A percentile compares a stretch with the other conserved stretches of the same genome.
phyloP scores from a whole-genome alignment of 2,113 vertebrate genomes.

The Pteruthius melanotis region DNA sequence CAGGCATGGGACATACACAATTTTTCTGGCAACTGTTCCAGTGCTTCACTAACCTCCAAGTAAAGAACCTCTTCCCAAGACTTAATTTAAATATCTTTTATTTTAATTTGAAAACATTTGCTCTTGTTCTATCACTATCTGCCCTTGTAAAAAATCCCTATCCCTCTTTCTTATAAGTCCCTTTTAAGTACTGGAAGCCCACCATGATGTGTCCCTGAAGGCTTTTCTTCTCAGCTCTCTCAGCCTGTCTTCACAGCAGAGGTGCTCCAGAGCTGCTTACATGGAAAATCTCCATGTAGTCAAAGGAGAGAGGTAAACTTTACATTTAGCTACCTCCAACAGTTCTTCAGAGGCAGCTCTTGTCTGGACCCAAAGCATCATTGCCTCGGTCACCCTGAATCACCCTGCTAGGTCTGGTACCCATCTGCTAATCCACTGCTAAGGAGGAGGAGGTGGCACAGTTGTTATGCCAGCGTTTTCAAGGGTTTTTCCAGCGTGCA shows the following conservation, averaged over 20 bases:
- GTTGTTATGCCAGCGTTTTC: neutral
- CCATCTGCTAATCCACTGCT: neutral
- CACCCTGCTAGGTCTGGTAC: neutral
- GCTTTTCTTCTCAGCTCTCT: neutral
- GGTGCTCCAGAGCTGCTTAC: neutral
- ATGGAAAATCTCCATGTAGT: neutral
- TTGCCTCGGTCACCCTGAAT: neutral
- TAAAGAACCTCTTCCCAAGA: neutral
- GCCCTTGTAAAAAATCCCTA: neutral
- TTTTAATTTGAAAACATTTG: neutral
- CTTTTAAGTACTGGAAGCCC: neutral
- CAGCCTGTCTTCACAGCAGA: neutral
- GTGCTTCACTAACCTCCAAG: neutral
- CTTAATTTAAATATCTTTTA: neutral
- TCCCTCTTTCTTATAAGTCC: neutral
- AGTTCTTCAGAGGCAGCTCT: neutral
- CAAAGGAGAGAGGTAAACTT: neutral
- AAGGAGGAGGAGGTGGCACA: neutral
- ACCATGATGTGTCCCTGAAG: neutral
- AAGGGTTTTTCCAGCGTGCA: neutral
- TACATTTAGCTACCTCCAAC: fast-evolving
- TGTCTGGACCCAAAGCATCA: neutral
- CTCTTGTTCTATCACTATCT: neutral
- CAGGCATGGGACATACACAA: neutral
- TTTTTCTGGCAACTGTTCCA: neutral